Evolutionary conservation across 2,113 vertebrate genomes (phyloP).

Genomic region (Myodes glareolus): DNA sequence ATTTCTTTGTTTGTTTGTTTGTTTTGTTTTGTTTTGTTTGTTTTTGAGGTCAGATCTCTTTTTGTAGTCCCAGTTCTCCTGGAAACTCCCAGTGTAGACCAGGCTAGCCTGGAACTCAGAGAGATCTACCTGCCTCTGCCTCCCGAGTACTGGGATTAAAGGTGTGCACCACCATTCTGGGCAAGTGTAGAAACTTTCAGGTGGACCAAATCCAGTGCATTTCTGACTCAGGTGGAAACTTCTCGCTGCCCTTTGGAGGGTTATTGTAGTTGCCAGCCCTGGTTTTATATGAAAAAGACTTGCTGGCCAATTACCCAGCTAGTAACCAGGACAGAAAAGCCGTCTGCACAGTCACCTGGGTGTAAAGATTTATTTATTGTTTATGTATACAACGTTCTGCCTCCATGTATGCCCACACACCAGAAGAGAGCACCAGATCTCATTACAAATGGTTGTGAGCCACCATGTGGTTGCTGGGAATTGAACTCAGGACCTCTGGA

Average conservation of each 20-base stretch:
- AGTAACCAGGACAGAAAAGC: neutral
- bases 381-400: too few relatives aligned
- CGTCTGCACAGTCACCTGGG: accelerated
- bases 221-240: neutral
- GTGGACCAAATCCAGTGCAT: neutral
- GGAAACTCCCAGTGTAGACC: neutral
- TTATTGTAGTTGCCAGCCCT: neutral
- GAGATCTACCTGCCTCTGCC: neutral
- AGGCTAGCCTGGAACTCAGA: neutral
- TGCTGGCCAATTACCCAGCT: neutral
- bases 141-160: neutral
- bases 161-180: neutral
- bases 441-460: too few relatives aligned
- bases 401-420: too few relatives aligned
- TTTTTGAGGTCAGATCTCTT: neutral
- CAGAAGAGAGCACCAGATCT: too few relatives aligned
- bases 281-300: neutral
- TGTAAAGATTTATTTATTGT: too few relatives aligned
- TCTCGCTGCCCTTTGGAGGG: neutral
- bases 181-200: neutral
- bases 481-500: too few relatives aligned
- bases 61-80: neutral
- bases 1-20: too few relatives aligned
- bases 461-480: too few relatives aligned
- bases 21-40: too few relatives aligned